Conservation (phyloP, 1,140 invertebrate species). For the Meloidogyne floridensis region DNA sequence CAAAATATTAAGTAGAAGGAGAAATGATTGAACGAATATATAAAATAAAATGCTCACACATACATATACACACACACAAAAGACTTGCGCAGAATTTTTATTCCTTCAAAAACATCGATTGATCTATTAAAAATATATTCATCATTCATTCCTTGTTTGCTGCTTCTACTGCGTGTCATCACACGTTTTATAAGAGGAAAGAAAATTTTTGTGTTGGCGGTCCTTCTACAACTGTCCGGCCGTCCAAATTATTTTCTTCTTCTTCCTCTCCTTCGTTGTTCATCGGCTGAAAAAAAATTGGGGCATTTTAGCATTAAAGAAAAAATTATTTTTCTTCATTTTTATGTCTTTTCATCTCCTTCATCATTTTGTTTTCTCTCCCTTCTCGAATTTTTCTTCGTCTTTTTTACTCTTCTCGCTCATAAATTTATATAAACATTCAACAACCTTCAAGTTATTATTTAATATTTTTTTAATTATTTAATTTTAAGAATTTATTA, state of each 20-base stretch:
- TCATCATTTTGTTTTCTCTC: background rate
- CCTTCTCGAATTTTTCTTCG: background rate
- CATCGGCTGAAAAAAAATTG: slow-evolving; percentile 8
- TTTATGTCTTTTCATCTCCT: background rate
- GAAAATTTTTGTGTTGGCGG: no score
- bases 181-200: background rate
- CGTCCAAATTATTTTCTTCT: background rate
- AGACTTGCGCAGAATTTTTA: slow-evolving; percentile 1
- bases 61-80: background rate
- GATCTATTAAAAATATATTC: background rate
- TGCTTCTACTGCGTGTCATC: background rate
- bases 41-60: background rate
- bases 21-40: background rate
- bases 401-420: background rate
- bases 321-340: background rate
- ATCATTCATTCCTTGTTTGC: background rate
- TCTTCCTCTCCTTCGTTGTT: background rate
- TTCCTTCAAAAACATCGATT: background rate
- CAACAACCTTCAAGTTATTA: background rate
- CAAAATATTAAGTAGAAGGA: background rate
- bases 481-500: background rate
- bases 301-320: background rate
- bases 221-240: background rate
- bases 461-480: background rate
- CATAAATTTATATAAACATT: background rate